These are phyloP conservation scores for Brenthis hecate DNA, from an alignment of 2,888 invertebrate species.

Conservation along the genomic window DNA sequence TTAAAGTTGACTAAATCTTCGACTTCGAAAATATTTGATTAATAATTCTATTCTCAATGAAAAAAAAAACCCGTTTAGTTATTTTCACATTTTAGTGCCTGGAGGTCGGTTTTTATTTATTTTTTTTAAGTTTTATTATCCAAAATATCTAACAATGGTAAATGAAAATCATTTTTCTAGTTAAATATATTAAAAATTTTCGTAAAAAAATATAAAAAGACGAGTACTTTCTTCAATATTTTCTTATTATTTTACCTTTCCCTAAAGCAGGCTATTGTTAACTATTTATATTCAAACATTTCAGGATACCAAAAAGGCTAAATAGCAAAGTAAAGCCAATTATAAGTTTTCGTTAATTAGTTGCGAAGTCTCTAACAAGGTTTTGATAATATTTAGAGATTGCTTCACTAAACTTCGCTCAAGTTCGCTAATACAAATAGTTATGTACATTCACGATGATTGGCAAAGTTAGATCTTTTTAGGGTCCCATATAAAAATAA, in stretches of 20 bases:
- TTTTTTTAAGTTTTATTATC: no score
- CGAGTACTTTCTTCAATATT: not conserved
- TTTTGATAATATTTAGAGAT: constrained; percentile 34
- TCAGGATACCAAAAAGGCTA: constrained; percentile 26
- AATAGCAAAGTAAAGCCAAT: constrained; percentile 38
- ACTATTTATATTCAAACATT: constrained; percentile 25
- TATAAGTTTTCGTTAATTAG: constrained; percentile 44
- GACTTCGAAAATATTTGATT: no score
- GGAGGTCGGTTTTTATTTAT: no score
- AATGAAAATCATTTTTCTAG: no score
- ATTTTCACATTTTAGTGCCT: no score
- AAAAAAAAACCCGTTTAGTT: no score
- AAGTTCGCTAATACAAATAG: constrained; percentile 5
- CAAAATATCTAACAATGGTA: no score
- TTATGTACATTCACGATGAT: constrained; percentile 13
- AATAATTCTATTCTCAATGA: no score
- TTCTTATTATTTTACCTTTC: not conserved
- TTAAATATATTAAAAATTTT: no score
- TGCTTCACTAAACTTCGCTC: constrained; percentile 12
- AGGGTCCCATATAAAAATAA: not conserved
- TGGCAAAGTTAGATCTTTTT: constrained; percentile 2
- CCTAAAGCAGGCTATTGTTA: not conserved
- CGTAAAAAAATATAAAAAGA: not conserved
- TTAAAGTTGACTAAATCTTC: not conserved
- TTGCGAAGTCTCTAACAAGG: constrained; percentile 33